Evolutionary conservation across 2,888 invertebrate genomes (phyloP).

Genomic region (Malthinus flaveolus): DNA sequence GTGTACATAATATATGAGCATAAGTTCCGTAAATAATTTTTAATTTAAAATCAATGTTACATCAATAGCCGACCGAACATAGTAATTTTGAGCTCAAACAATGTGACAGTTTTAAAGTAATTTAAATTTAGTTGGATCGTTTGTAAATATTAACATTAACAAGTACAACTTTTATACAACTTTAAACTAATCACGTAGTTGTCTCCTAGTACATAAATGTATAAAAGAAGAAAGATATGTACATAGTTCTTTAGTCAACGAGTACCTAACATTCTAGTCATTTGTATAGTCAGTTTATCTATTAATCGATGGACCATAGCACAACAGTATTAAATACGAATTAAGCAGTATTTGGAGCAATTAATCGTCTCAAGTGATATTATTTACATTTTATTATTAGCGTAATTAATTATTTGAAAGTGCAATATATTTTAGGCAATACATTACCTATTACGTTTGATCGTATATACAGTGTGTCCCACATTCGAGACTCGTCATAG

Average conservation of each 20-base stretch:
- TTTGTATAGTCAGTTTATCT: conserved; percentile 37
- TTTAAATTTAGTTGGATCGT: conserved; percentile 3
- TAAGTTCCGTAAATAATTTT: not conserved
- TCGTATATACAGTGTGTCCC: not conserved
- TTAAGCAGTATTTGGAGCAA: conserved; percentile 49
- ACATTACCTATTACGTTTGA: conserved; percentile 18
- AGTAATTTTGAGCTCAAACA: conserved; percentile 5
- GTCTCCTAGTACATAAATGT: conserved; percentile 34
- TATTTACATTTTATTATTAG: conserved; percentile 38
- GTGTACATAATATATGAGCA: conserved; percentile 5
- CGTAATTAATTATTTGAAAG: conserved; percentile 41
- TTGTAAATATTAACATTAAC: conserved; percentile 30
- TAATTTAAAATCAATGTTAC: not conserved
- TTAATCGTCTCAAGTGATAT: conserved; percentile 44
- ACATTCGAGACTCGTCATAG: no score
- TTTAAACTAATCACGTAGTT: conserved; percentile 38
- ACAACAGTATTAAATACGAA: conserved; percentile 49
- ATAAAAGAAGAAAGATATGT: conserved; percentile 27
- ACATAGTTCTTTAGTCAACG: conserved; percentile 24
- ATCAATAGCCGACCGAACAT: not conserved
- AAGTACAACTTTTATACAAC: conserved; percentile 54
- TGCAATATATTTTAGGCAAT: conserved; percentile 54
- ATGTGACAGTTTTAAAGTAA: not conserved
- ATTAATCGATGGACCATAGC: conserved; percentile 39
- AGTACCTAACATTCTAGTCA: conserved; percentile 38